Percentiles rank a stretch among this genome's conserved stretches.
phyloP scores from a whole-genome alignment of 2,797 vertebrate species.

The Lutjanus argentimaculatus region DNA sequence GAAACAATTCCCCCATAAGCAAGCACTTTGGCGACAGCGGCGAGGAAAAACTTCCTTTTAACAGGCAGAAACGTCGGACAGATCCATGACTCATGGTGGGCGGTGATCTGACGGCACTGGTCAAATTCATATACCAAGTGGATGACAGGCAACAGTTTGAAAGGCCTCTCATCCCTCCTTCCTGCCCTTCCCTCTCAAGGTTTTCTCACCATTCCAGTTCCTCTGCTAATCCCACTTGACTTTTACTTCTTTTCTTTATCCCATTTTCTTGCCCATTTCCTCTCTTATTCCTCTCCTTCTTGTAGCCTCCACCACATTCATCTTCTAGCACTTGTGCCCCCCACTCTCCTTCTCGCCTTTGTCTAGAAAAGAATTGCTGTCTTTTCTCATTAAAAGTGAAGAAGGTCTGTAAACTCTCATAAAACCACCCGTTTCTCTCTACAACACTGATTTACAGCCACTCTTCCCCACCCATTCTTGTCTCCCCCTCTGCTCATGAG shows the following conservation, averaged over 20 bases:
- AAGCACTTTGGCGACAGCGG: too few species aligned
- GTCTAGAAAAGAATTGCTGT: conserved; percentile 62
- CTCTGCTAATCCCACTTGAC: conserved; percentile 60
- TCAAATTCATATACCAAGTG: conserved; percentile 67
- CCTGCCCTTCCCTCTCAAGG: conserved; percentile 48
- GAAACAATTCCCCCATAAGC: too few species aligned
- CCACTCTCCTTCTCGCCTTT: conserved; percentile 37
- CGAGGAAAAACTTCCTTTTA: too few species aligned
- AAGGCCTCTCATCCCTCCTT: conserved; percentile 57
- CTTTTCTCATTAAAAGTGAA: conserved; percentile 78
- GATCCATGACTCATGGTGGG: too few species aligned
- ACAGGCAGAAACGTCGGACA: too few species aligned
- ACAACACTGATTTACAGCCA: conserved; percentile 74
- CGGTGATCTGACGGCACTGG: too few species aligned
- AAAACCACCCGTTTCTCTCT: conserved; percentile 71
- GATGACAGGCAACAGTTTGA: conserved; percentile 63
- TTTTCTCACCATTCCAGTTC: conserved; percentile 52
- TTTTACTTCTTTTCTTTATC: conserved; percentile 42
- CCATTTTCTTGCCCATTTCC: conserved; percentile 38
- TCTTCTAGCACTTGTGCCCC: conserved; percentile 20
- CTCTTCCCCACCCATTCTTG: conserved; percentile 19
- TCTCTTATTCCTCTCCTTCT: conserved; percentile 27
- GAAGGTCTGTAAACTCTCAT: conserved; percentile 79
- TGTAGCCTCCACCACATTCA: conserved; percentile 6
- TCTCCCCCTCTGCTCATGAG: conserved; percentile 33